A percentile compares a stretch with the other conserved stretches of the same genome.
Evolutionary conservation across 2,113 vertebrate genomes (phyloP).

Genomic region (Aphyosemion australe): DNA sequence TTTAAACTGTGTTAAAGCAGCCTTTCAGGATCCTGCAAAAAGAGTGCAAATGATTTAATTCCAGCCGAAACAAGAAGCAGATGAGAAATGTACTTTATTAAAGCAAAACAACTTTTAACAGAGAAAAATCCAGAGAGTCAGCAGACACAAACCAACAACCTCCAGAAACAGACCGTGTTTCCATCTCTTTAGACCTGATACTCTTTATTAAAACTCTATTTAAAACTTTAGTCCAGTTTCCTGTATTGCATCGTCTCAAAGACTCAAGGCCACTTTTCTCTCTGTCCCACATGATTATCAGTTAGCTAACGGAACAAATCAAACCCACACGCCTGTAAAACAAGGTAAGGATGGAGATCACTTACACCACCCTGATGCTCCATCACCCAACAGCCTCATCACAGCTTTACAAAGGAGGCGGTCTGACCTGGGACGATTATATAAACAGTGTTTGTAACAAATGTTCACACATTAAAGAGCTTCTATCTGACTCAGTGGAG

Average conservation of each 20-base stretch:
- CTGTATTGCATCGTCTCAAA: conserved; percentile 73
- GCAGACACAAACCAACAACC: conserved; percentile 52
- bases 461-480: too few relatives aligned
- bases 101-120: conserved; percentile 77
- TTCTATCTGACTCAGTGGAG: too few relatives aligned
- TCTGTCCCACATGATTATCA: conserved; percentile 56
- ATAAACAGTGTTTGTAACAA: too few relatives aligned
- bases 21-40: too few relatives aligned
- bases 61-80: too few relatives aligned
- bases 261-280: conserved; percentile 49
- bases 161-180: conserved; percentile 45
- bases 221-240: conserved; percentile 54
- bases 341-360: conserved; percentile 26
- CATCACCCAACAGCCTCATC: too few relatives aligned
- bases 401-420: too few relatives aligned
- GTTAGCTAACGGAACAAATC: conserved; percentile 13
- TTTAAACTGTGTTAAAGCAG: too few relatives aligned
- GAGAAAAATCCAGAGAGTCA: conserved; percentile 23
- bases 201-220: conserved; percentile 17
- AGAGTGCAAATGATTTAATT: too few relatives aligned
- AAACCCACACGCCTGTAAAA: conserved; percentile 73
- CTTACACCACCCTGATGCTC: too few relatives aligned
- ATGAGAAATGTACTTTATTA: conserved; percentile 85
- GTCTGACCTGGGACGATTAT: too few relatives aligned
- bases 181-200: neutral